Base-by-base conservation (phyloP, 2,888 invertebrate species). In the Drosophila infuscata region DNA sequence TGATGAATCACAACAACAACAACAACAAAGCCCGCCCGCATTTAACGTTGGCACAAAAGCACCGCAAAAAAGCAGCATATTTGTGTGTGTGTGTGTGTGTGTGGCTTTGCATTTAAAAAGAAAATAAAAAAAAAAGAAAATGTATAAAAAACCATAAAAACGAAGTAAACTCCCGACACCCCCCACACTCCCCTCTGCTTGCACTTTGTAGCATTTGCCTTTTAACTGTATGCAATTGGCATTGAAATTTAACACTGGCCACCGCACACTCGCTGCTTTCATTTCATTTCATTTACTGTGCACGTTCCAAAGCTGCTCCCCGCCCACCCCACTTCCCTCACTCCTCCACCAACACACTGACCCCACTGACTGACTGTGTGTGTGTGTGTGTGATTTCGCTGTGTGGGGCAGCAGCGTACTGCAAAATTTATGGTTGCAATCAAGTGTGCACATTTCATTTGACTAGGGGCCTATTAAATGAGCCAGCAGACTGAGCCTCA, bases 231-330 rank as follows among this genome's bases (percentile, higher is more conserved):
- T 53, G 69, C 86, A 83, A 83, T 82, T 86, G 86, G 76, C 85
- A 88, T 86, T 86, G 85, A 86, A 85, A 88, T 77, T 83, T 81
- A 88, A 85, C 79, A 80, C 85, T 86, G 83, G 60, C 68, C 76
- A 38, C 54, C 51, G 61, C 67, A 33, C 52, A 38, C 38, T 56
- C 29, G n/a, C 29, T 36, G 36, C 53, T 15, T 53, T n/a, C 52
- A 46, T 72, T 72, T n/a, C 52, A 46, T 72, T 72, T 68, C 72
- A 72, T 63, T 75, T 67, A 66, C 75, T 33, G 52, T 49, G 79
- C 78, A 75, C 79, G 79, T 79, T 79, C 75, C 79, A 67, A 43
- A 43, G 54, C 32, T 30, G 25, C 29, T 53, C 30, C 38, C 43
- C 49, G 5, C 17, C 35, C 3, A 46, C 59, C 46, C 12, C 51